These are phyloP conservation scores for Diadema setosum DNA, from an alignment of 35 echinoderm and acorn worm genomes.

Conservation along the genomic window DNA sequence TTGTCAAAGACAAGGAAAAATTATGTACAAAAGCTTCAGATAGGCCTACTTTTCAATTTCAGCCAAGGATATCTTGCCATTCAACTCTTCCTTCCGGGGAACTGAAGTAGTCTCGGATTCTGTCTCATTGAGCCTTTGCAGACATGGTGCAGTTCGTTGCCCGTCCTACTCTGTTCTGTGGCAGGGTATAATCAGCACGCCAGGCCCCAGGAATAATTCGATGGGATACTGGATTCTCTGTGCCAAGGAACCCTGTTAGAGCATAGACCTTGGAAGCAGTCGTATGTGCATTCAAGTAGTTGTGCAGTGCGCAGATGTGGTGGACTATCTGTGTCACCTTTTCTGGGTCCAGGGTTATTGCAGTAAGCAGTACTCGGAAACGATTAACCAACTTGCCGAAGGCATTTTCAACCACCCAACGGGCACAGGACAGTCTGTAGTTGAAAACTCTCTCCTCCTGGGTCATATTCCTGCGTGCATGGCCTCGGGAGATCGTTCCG, in stretches of 20 bases:
- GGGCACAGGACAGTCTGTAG: neutral
- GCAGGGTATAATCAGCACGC: neutral
- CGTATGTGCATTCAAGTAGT: neutral
- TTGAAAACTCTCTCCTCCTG: neutral
- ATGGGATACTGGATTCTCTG: neutral
- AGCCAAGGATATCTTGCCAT: neutral
- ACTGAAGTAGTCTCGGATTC: neutral
- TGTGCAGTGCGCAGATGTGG: neutral
- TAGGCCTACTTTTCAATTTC: neutral
- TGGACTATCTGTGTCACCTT: neutral
- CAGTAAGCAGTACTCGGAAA: neutral
- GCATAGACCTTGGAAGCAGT: neutral
- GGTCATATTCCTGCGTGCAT: neutral
- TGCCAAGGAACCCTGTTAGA: neutral
- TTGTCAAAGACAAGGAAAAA: no score
- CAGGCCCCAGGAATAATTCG: neutral
- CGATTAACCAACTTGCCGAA: neutral
- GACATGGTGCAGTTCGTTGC: neutral
- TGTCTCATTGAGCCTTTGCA: neutral
- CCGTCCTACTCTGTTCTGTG: neutral
- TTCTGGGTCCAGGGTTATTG: neutral
- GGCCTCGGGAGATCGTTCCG: constrained; percentile 29
- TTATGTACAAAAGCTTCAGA: no score
- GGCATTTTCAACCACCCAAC: neutral
- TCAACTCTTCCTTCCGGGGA: neutral